Percentiles rank a stretch among this genome's conserved stretches.
Conservation (phyloP, 2,113 vertebrate genomes). For the Bungarus multicinctus region DNA sequence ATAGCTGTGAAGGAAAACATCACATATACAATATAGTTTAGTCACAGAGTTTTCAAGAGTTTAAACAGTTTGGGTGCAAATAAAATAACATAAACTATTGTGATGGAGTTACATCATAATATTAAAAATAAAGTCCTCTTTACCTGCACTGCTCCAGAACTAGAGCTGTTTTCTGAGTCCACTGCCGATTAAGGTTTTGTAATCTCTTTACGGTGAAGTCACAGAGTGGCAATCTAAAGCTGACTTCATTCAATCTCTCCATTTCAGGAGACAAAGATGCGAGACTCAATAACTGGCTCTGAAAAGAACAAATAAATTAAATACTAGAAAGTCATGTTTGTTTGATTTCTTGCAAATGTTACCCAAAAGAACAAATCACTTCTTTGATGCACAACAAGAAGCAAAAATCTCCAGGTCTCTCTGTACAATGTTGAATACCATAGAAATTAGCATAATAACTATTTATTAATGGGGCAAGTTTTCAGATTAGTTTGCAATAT, state of each 20-base stretch:
- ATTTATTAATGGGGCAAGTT: not conserved
- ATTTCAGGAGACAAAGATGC: constrained; percentile 76
- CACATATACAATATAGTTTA: not conserved
- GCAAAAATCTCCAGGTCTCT: not conserved
- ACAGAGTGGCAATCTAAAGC: constrained; percentile 74
- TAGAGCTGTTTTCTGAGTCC: constrained; percentile 71
- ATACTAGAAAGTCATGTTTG: not conserved
- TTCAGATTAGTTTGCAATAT: not conserved
- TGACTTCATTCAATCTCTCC: constrained; percentile 83
- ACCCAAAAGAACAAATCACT: not conserved
- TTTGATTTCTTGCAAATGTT: not conserved
- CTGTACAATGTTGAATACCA: not conserved
- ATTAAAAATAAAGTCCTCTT: not conserved
- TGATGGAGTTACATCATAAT: not conserved
- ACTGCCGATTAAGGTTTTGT: constrained; percentile 76
- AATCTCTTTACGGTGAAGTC: constrained; percentile 72
- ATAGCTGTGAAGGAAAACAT: not conserved
- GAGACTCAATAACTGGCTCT: constrained; percentile 76
- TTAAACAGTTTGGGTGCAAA: not conserved
- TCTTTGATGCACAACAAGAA: accelerated
- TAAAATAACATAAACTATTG: not conserved
- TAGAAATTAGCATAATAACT: not conserved
- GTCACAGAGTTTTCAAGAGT: not conserved
- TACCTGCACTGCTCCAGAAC: constrained; percentile 85
- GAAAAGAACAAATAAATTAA: not conserved